Conservation (phyloP, 2,888 invertebrate genomes). For the Scaptomyza tumidula region DNA sequence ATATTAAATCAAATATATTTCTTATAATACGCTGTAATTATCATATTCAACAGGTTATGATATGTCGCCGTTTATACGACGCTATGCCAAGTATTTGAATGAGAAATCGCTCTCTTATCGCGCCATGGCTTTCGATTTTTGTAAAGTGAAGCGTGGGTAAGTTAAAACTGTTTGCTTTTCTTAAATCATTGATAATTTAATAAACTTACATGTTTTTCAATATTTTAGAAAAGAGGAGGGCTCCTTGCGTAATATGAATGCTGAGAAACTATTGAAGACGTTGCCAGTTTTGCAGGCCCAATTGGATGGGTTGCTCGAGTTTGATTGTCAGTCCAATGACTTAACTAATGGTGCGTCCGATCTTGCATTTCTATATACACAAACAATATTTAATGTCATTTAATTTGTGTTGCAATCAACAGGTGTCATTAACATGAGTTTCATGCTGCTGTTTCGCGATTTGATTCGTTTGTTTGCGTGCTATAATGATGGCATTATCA, state of each 20-base stretch:
- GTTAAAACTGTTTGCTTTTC: constrained; percentile 61
- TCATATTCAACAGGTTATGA: constrained; percentile 92
- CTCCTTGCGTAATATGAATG: constrained; percentile 97
- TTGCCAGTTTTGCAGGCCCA: constrained; percentile 97
- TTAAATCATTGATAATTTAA: neutral
- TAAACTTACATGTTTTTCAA: neutral
- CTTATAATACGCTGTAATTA: constrained; percentile 25
- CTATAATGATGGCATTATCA: constrained; percentile 99
- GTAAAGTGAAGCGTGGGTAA: constrained; percentile 99
- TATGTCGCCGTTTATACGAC: constrained; percentile 99
- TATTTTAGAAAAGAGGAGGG: constrained; percentile 96
- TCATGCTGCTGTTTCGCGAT: constrained; percentile 99
- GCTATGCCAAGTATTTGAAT: constrained; percentile 99
- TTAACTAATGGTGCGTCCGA: constrained; percentile 91
- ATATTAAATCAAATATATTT: neutral
- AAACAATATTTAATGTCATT: neutral
- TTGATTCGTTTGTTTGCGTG: constrained; percentile 99
- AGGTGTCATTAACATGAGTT: constrained; percentile 98
- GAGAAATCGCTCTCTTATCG: constrained; percentile 99
- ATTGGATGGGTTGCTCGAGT: constrained; percentile 97
- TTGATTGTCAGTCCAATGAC: constrained; percentile 98
- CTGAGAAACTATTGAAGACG: constrained; percentile 98
- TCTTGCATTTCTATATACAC: neutral
- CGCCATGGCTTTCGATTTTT: constrained; percentile 99
- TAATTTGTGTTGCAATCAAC: constrained; percentile 9